Conservation (phyloP, 2,888 invertebrate species). For the Gonocerus acuteangulatus region DNA sequence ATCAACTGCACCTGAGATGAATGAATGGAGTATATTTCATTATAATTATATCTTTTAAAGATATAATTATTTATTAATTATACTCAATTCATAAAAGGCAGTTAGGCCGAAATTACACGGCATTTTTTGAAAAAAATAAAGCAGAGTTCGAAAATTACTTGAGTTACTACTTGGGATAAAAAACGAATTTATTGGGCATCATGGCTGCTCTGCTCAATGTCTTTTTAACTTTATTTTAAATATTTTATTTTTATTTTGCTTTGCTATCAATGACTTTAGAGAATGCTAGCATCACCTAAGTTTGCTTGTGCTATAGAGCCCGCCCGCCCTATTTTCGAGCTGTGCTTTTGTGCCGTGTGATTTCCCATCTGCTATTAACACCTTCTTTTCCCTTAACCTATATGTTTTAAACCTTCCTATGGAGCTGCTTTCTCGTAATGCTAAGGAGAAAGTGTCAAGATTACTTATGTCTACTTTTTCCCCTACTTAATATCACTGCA, state of each 20-base stretch:
- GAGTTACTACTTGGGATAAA: slow-evolving; percentile 26
- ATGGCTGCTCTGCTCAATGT: slow-evolving; percentile 33
- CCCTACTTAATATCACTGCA: no score
- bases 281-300: slow-evolving; percentile 22
- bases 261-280: slow-evolving; percentile 6
- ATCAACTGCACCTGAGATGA: slow-evolving; percentile 6
- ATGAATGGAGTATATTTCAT: slow-evolving; percentile 13
- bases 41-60: not conserved
- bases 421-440: no score
- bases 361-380: slow-evolving; percentile 5
- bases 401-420: not conserved
- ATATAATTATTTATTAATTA: slow-evolving; percentile 5
- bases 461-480: not conserved
- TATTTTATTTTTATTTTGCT: slow-evolving; percentile 8
- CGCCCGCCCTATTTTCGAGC: slow-evolving; percentile 31
- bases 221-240: slow-evolving; percentile 28
- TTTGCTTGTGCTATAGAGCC: slow-evolving; percentile 21
- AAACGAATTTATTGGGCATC: slow-evolving; percentile 46
- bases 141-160: slow-evolving; percentile 45
- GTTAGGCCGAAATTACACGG: slow-evolving; percentile 24
- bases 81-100: slow-evolving; percentile 16
- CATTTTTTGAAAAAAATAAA: slow-evolving; percentile 40
- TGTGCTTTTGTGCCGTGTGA: slow-evolving; percentile 32
- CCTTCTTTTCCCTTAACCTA: slow-evolving; percentile 8
- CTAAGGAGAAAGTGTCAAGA: not conserved